Conservation (phyloP, 2,888 invertebrate species). For the Aphodius sticticus region DNA sequence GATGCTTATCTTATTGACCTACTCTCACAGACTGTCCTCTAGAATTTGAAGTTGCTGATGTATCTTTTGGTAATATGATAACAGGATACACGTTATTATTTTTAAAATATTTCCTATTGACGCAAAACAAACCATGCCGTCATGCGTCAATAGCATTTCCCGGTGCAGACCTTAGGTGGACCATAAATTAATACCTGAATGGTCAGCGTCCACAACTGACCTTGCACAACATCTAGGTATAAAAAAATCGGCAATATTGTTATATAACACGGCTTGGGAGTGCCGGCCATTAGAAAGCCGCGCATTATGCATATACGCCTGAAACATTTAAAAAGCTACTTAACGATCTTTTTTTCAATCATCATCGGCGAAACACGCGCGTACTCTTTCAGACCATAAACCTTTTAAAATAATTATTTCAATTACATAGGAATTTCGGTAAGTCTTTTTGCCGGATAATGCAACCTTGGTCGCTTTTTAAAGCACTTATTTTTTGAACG, state of each 20-base stretch:
- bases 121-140: background rate
- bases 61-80: background rate
- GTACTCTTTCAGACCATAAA: background rate
- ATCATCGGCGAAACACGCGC: background rate
- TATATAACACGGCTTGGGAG: background rate
- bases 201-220: background rate
- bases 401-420: slow-evolving; percentile 4
- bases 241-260: background rate
- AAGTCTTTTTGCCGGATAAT: background rate
- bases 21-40: too few species aligned
- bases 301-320: background rate
- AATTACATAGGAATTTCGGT: background rate
- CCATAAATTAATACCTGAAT: background rate
- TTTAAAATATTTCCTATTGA: background rate
- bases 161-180: background rate
- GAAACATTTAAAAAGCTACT: background rate
- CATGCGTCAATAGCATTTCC: background rate
- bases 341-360: background rate
- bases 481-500: background rate
- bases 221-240: background rate
- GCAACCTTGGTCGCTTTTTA: background rate
- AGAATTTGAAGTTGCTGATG: too few species aligned
- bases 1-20: too few species aligned
- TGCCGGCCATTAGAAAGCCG: background rate
- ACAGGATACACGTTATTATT: background rate